phyloP scores from a whole-genome alignment of 2,888 invertebrate genomes.

The Chloroclysta siterata region DNA sequence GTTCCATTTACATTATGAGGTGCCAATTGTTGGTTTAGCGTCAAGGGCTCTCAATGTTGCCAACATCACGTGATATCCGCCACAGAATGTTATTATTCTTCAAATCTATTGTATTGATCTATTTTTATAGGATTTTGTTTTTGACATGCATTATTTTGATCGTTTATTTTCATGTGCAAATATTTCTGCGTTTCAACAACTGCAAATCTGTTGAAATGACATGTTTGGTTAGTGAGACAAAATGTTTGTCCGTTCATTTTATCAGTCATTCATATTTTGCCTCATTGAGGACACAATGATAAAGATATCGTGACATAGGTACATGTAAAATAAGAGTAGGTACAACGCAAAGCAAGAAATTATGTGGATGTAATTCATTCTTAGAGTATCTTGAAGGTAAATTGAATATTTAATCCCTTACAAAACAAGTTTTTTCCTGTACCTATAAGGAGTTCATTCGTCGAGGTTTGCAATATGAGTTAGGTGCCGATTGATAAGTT shows the following conservation, averaged over 20 bases:
- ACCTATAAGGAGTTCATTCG: no score
- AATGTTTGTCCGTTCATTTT: slow-evolving; percentile 27
- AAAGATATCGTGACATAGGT: slow-evolving; percentile 4
- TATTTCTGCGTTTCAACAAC: slow-evolving; percentile 33
- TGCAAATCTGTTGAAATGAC: slow-evolving; percentile 25
- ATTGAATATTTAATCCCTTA: no score
- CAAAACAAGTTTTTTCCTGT: no score
- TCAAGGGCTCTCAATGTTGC: slow-evolving; percentile 73
- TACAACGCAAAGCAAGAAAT: background rate
- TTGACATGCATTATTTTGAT: slow-evolving; percentile 38
- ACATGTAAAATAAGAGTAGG: background rate
- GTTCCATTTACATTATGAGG: slow-evolving; percentile 38
- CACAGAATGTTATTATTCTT: slow-evolving; percentile 49
- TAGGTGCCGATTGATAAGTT: no score
- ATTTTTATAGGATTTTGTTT: slow-evolving; percentile 59
- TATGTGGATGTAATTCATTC: background rate
- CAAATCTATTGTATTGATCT: slow-evolving; percentile 50
- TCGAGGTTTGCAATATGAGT: no score
- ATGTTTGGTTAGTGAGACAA: slow-evolving; percentile 36
- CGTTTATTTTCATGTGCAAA: slow-evolving; percentile 31
- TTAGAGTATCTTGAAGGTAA: no score
- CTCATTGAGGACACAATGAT: slow-evolving; percentile 35
- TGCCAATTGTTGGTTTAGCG: slow-evolving; percentile 62
- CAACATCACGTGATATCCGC: slow-evolving; percentile 69
- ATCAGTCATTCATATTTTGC: slow-evolving; percentile 36